phyloP scores from a whole-genome alignment of 2,888 invertebrate genomes.

The Lasioglossum figueresi region DNA sequence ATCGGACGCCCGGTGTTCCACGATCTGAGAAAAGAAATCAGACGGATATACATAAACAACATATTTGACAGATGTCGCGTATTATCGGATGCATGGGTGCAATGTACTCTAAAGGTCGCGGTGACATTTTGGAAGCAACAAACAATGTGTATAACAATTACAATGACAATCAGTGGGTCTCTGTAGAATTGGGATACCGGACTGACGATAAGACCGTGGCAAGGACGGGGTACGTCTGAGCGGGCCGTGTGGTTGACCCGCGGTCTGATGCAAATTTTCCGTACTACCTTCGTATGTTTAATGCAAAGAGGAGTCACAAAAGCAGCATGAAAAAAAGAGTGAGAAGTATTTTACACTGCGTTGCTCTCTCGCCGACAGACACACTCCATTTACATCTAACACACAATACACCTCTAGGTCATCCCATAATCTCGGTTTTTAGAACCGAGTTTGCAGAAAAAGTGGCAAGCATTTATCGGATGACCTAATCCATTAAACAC shows the following conservation, averaged over 20 bases:
- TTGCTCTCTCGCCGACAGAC: conserved; percentile 7
- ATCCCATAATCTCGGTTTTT: neutral
- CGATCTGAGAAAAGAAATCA: conserved; percentile 62
- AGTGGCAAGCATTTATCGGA: neutral
- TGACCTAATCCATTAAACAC: conserved; percentile 7
- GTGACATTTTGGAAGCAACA: conserved; percentile 42
- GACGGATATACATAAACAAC: neutral
- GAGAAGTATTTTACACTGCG: conserved; percentile 61
- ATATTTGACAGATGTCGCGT: neutral
- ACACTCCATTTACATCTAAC: conserved; percentile 35
- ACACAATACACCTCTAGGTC: neutral
- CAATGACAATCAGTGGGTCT: conserved; percentile 83
- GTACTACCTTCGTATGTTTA: conserved; percentile 85
- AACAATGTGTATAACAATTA: conserved; percentile 73
- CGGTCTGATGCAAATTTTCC: conserved; percentile 85
- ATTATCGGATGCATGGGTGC: conserved; percentile 26
- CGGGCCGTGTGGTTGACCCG: conserved; percentile 83
- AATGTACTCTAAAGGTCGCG: conserved; percentile 28
- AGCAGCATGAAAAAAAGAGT: conserved; percentile 80
- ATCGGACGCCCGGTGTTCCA: conserved; percentile 85
- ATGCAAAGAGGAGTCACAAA: conserved; percentile 74
- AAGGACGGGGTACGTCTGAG: conserved; percentile 86
- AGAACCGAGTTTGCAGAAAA: neutral
- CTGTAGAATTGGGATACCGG: conserved; percentile 87
- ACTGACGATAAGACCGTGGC: conserved; percentile 86